Evolutionary conservation across 1,140 invertebrate species (phyloP), one percentile per base, ranked within the genome.

Genomic region (Dufourea novaeangliae): DNA sequence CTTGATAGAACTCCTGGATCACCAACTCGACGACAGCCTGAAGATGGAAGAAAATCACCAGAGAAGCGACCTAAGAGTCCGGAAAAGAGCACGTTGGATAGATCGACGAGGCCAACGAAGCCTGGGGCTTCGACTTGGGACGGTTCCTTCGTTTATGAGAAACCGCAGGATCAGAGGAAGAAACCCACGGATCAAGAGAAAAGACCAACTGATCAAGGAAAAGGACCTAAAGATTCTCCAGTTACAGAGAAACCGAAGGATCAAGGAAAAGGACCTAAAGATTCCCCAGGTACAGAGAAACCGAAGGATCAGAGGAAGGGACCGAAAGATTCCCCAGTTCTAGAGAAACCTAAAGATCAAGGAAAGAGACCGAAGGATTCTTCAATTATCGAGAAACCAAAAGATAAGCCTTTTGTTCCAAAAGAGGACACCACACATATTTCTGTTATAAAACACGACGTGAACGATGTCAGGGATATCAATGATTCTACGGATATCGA

Each of bases 111-210:
- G 44, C 85, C 86, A 10, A 69, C 72, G 0, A 90, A 89, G 27
- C 92, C 91, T 41, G 93, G 92, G 6, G 90, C 92, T 56, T 93
- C 93, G 0, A 86, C 91, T 5, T 94, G 93, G 93, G 93, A 94
- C 57, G 93, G 93, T 0, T 93, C 90, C 64, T 93, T 94, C 54
- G 83, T 93, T 2, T 77, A 86, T 8, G 93, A 94, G 79, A 59
- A 78, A 3, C 78, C 78, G 2, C 82, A 82, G 27, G 82, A 83
- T 8, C 41, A n/a, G 39, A 69, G 10, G 1, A 74, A 72, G 62
- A 50, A 44, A 29, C 54, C 67, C 0, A 46, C n/a, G 0, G 66
- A 56, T 7, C 29, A 3, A 1, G 6, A 73, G 32, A 41, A 41
- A 22, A 41, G 41, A n/a, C 69, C 52, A 17, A 12, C 10, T 3